Base-by-base conservation (phyloP, 2,113 vertebrate genomes). In the Tyrannus savana region DNA sequence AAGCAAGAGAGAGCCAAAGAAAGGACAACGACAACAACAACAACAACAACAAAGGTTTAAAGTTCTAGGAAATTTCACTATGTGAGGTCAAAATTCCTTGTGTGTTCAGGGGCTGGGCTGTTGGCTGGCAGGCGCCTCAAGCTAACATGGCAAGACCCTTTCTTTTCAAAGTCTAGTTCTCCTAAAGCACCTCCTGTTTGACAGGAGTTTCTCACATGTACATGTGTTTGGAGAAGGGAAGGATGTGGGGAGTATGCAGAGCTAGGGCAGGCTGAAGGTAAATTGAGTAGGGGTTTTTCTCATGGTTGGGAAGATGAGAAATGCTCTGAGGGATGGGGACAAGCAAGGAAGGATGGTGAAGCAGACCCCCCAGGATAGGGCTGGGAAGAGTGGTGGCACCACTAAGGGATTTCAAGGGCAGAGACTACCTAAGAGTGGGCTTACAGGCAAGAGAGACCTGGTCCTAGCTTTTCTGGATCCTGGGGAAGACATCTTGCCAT, bases 41-140 rank as follows among this genome's bases (percentile, higher is more conserved):
- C 91, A 81, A 91, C 66, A 87, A 90, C 62, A 95, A 95, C 86
- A 96, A 95, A 85, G 63, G 92, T 96, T 95, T 95, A 85, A 83
- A 96, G 94, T 92, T 95, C 96, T 95, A 94, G 95, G 91, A 89
- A 97, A 96, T 94, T 84, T 94, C 90, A 62, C 60, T 83, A 37
- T 37, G 82, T 88, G 93, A 89, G 83, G 88, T 92, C 95, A 93
- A 88, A 93, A 96, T 84, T 94, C 85, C 80, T 94, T 84, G 62
- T 3, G 4, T 7, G 3, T 74, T 91, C 63, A 81, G 68, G 50
- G 76, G 39, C 84, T 79, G 53, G 69, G 63, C 73, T 87, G 75
- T n/a, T 91, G 56, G 58, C 71, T 88, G 81, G 64, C 81, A 88
- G 50, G 75, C 12, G 6, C 52, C 50, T 72, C 64, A 28, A 30